Conservation (phyloP, 2,888 invertebrate species). For the Drosophila parthenogenetica region DNA sequence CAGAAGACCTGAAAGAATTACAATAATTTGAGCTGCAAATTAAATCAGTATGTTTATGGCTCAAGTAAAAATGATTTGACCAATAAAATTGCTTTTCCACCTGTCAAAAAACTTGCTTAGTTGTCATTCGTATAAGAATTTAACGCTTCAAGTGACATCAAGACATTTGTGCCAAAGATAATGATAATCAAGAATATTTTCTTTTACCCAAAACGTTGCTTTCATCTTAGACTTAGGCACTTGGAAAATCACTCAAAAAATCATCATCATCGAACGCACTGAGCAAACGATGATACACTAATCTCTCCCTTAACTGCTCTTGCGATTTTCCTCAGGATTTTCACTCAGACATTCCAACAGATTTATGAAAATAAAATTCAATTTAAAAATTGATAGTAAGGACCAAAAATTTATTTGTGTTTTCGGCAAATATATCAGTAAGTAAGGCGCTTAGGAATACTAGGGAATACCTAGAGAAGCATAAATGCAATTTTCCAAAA, state of each 20-base stretch:
- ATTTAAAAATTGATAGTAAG: not conserved
- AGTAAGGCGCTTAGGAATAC: too few relatives aligned
- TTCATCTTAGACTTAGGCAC: slow-evolving; percentile 45
- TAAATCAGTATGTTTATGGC: slow-evolving; percentile 53
- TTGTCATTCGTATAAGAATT: slow-evolving; percentile 54
- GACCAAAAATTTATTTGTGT: not conserved
- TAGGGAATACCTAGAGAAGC: too few relatives aligned
- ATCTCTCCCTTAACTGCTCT: slow-evolving; percentile 24
- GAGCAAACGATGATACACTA: slow-evolving; percentile 21
- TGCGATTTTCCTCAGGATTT: slow-evolving; percentile 23
- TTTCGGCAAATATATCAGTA: too few relatives aligned
- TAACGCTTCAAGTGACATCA: slow-evolving; percentile 46
- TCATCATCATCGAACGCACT: slow-evolving; percentile 25
- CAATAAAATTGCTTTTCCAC: slow-evolving; percentile 48
- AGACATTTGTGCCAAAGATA: slow-evolving; percentile 31
- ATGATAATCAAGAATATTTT: slow-evolving; percentile 48
- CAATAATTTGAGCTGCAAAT: slow-evolving; percentile 44
- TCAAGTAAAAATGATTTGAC: slow-evolving; percentile 53
- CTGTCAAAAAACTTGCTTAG: slow-evolving; percentile 50
- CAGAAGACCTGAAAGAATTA: not conserved
- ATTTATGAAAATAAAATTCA: not conserved
- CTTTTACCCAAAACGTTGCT: slow-evolving; percentile 26
- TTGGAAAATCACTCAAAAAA: slow-evolving; percentile 20
- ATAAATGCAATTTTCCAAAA: too few relatives aligned
- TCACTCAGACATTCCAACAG: slow-evolving; percentile 4